Conservation (phyloP, 1,140 invertebrate species). For the Caenorhabditis latens region DNA sequence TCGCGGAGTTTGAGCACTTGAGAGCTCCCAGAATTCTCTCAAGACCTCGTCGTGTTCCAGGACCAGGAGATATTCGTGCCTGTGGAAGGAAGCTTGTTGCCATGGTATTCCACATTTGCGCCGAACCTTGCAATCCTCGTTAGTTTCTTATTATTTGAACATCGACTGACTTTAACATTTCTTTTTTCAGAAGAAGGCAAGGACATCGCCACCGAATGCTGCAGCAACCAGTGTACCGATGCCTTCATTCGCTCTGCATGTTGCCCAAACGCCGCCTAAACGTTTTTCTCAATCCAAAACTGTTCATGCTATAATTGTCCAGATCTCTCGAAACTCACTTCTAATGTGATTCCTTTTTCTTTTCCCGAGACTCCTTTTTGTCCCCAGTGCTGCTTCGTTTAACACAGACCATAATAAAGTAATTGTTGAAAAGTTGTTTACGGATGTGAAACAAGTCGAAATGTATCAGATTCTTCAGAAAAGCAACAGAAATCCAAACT, state of each 20-base stretch:
- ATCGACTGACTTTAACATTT: too few relatives aligned
- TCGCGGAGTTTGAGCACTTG: too few relatives aligned
- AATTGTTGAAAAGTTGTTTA: not conserved
- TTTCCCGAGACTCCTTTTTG: not conserved
- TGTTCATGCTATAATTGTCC: not conserved
- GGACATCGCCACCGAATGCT: conserved; percentile 13
- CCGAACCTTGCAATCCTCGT: not conserved
- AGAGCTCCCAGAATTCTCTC: not conserved
- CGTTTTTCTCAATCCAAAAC: not conserved
- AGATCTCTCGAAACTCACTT: not conserved
- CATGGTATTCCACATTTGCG: not conserved
- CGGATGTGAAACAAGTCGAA: not conserved
- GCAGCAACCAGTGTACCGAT: not conserved
- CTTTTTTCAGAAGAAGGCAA: conserved; percentile 28
- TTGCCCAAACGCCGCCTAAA: not conserved
- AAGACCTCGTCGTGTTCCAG: not conserved
- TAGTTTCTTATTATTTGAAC: not conserved
- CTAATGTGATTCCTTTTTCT: not conserved
- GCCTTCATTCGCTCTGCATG: not conserved
- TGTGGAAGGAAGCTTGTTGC: conserved; percentile 5
- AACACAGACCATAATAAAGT: not conserved
- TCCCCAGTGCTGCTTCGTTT: too few relatives aligned
- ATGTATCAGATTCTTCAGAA: not conserved
- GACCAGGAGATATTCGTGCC: not conserved
- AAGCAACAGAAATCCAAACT: not conserved